Base-by-base conservation (phyloP, 53 echinoderm and acorn worm genomes). In the Patiria pectinifera region DNA sequence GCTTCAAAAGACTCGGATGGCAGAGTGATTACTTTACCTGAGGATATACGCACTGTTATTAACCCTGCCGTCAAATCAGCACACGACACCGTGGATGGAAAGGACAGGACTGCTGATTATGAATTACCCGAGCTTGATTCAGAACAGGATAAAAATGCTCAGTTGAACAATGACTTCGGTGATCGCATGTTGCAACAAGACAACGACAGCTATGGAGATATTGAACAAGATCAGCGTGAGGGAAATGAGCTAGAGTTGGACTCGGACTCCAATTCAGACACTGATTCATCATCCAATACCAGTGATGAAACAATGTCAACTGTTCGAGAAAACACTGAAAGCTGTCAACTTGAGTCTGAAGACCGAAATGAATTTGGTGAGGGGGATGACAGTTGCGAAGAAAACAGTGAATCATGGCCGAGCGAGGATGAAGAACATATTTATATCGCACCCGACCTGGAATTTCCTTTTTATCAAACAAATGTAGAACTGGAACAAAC, bases 321-420 rank as follows among this genome's bases (percentile, higher is more conserved):
- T 43, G 78, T 88, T 78, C 76, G 78, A 78, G 88, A 88, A 88
- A 88, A 88, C 78, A 88, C 62, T 10, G 88, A 88, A 61, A 88
- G 3, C 45, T 58, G 25, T 15, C 84, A 84, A 35, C 43, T 84
- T 43, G 84, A 84, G 14, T 16, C 83, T 23, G 60, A 59, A 58
- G 83, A 82, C 21, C 83, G 58, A 60, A 82, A 82, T 26, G 75
- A 75, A 70, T 75, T 86, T 53, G 75, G 23, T 48, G 86, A 86
- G 72, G 85, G 10, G n/a, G 45, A 85, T 62, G 85, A 85, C 5
- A 19, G 6, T 71, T 26, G 35, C 23, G 58, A 49, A 1, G 74
- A 59, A 58, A 78, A 25, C 59, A 59, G 16, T 62, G 88, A 59
- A 12, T 59, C 59, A n/a, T 82, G 59, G 82, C 46, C 47, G 19